Conservation (phyloP, 1,140 invertebrate species). For the Tetranychus cinnabarinus region DNA sequence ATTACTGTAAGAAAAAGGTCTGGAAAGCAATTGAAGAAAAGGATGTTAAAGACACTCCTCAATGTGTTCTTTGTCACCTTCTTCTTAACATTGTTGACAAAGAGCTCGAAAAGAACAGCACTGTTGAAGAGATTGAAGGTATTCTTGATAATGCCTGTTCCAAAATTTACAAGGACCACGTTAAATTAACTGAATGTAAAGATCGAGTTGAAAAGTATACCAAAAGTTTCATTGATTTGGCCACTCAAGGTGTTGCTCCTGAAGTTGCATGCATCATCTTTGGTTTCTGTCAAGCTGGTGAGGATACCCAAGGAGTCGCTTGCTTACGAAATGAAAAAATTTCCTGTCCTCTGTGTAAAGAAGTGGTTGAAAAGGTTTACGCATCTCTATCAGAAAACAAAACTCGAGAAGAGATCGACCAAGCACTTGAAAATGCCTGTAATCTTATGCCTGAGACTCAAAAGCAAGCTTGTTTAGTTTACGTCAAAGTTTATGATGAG, state of each 20-base stretch:
- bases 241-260: background rate
- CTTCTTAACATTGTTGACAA: background rate
- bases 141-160: background rate
- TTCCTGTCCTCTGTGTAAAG: conserved; percentile 5
- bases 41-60: background rate
- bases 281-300: background rate
- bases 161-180: background rate
- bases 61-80: background rate
- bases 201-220: background rate
- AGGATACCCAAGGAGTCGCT: background rate
- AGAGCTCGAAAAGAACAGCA: background rate
- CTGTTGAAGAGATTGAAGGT: background rate
- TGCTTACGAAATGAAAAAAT: background rate
- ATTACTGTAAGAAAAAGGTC: background rate
- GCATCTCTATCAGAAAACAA: background rate
- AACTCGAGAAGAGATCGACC: conserved; percentile 3
- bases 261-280: background rate
- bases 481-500: conserved; percentile 6
- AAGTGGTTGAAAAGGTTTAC: conserved; percentile 1
- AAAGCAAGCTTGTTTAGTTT: conserved; percentile 5
- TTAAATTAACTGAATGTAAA: background rate
- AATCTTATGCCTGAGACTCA: background rate
- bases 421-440: conserved; percentile 10
- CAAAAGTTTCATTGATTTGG: background rate
- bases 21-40: background rate